Evolutionary conservation across 2,797 vertebrate species (phyloP).

Genomic region (Gadopsis marmoratus): DNA sequence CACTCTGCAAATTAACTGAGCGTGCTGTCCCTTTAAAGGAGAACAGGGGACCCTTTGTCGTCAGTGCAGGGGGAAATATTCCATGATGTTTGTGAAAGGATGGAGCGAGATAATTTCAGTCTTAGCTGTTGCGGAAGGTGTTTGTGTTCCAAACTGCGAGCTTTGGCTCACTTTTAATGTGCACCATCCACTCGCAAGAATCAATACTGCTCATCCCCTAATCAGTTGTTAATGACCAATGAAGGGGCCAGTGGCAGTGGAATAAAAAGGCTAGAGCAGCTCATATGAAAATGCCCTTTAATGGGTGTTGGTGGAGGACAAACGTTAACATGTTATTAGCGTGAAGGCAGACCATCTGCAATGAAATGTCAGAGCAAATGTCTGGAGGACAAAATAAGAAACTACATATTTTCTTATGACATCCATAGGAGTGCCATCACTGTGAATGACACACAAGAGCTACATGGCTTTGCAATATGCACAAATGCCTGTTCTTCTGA

Average conservation of each 20-base stretch:
- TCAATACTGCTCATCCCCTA: constrained; percentile 53
- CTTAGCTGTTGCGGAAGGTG: constrained; percentile 25
- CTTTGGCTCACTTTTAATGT: constrained; percentile 14
- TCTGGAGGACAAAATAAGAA: not conserved
- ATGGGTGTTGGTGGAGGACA: constrained; percentile 26
- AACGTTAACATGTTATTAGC: constrained; percentile 12
- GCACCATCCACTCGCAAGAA: constrained; percentile 21
- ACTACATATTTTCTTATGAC: constrained; percentile 5
- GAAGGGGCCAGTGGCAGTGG: constrained; percentile 22
- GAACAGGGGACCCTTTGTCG: constrained; percentile 74
- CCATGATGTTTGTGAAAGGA: constrained; percentile 70
- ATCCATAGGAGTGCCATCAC: constrained; percentile 13
- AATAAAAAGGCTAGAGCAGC: constrained; percentile 24
- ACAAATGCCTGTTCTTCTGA: constrained; percentile 21
- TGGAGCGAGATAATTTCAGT: constrained; percentile 50
- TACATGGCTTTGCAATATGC: constrained; percentile 26
- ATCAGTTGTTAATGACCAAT: constrained; percentile 39
- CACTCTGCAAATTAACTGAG: constrained; percentile 30
- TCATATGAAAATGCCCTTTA: constrained; percentile 41
- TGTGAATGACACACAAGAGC: constrained; percentile 27
- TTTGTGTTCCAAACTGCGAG: constrained; percentile 25
- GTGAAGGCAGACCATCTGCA: constrained; percentile 1
- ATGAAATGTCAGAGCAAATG: constrained; percentile 2
- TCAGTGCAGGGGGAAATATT: constrained; percentile 76
- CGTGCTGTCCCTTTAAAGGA: constrained; percentile 79